A percentile compares a stretch with the other conserved stretches of the same genome.
phyloP scores from a whole-genome alignment of 2,888 invertebrate species.

The Boloria selene region DNA sequence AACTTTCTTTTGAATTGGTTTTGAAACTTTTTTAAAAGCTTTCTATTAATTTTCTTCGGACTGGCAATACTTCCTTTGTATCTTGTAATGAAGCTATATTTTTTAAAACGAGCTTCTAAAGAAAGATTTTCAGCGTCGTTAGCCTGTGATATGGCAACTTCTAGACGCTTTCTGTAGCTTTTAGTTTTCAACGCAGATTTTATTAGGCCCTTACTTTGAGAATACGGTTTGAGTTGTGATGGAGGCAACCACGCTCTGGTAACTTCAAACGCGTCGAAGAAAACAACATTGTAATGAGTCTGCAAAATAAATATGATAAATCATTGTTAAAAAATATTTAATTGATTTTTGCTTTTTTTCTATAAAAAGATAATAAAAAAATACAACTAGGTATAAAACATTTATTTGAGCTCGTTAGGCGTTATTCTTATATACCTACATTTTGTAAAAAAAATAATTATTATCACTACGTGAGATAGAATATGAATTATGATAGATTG shows the following conservation, averaged over 20 bases:
- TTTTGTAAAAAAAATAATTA: no score
- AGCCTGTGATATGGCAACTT: slow-evolving; percentile 62
- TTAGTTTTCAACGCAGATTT: slow-evolving; percentile 46
- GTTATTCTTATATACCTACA: no score
- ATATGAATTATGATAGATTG: no score
- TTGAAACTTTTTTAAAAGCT: slow-evolving; percentile 53
- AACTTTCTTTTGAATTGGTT: slow-evolving; percentile 58
- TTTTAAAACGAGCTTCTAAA: slow-evolving; percentile 59
- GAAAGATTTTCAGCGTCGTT: slow-evolving; percentile 63
- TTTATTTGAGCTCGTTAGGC: no score
- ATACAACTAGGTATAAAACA: no score
- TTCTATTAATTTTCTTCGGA: slow-evolving; percentile 59
- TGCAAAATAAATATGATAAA: slow-evolving; percentile 56
- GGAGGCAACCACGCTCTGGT: slow-evolving; percentile 75
- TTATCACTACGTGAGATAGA: no score
- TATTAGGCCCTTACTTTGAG: slow-evolving; percentile 47
- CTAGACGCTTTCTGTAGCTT: slow-evolving; percentile 57
- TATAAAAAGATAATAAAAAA: no score
- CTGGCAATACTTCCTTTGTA: slow-evolving; percentile 65
- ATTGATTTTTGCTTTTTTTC: no score
- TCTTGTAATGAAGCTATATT: slow-evolving; percentile 72
- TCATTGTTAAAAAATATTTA: no score
- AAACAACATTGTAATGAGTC: slow-evolving; percentile 81
- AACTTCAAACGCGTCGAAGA: slow-evolving; percentile 70
- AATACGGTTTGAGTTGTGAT: slow-evolving; percentile 62